Evolutionary conservation across 2,888 invertebrate genomes (phyloP).

Genomic region (Caenorhabditis zanzibari): DNA sequence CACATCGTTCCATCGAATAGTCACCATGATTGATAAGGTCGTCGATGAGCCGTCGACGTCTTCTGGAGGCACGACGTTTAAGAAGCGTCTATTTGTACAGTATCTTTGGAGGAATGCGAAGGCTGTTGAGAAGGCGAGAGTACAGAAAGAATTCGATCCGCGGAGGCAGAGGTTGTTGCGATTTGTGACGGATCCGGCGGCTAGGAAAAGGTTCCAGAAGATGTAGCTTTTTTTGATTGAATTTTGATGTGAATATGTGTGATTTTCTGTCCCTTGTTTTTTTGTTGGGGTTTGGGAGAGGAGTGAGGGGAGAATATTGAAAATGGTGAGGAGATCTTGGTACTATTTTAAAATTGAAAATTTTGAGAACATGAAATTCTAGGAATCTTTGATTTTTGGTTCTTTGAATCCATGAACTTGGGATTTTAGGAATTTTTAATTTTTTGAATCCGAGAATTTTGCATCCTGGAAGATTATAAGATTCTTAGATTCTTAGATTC

Average conservation of each 20-base stretch:
- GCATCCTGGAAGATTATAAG: neutral
- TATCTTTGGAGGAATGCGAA: slow-evolving; percentile 83
- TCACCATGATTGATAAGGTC: slow-evolving; percentile 83
- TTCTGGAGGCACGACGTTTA: slow-evolving; percentile 72
- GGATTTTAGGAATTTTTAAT: neutral
- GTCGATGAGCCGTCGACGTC: slow-evolving; percentile 69
- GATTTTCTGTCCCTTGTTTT: slow-evolving; percentile 24
- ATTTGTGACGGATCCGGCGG: slow-evolving; percentile 80
- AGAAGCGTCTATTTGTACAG: slow-evolving; percentile 82
- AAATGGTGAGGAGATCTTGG: neutral
- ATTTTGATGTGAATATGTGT: neutral
- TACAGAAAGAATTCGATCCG: slow-evolving; percentile 83
- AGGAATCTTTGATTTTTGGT: neutral
- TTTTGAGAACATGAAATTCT: neutral
- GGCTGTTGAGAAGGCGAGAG: slow-evolving; percentile 82
- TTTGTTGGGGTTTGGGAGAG: neutral
- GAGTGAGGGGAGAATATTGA: neutral
- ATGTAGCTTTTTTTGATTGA: slow-evolving; percentile 51
- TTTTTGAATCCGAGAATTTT: neutral
- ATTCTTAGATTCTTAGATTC: neutral
- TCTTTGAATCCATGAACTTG: neutral
- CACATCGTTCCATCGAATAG: slow-evolving; percentile 83
- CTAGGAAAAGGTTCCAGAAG: slow-evolving; percentile 73
- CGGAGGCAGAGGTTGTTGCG: slow-evolving; percentile 80
- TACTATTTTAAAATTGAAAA: neutral